phyloP scores from a whole-genome alignment of 2,113 vertebrate genomes.

The Microtus montanus region DNA sequence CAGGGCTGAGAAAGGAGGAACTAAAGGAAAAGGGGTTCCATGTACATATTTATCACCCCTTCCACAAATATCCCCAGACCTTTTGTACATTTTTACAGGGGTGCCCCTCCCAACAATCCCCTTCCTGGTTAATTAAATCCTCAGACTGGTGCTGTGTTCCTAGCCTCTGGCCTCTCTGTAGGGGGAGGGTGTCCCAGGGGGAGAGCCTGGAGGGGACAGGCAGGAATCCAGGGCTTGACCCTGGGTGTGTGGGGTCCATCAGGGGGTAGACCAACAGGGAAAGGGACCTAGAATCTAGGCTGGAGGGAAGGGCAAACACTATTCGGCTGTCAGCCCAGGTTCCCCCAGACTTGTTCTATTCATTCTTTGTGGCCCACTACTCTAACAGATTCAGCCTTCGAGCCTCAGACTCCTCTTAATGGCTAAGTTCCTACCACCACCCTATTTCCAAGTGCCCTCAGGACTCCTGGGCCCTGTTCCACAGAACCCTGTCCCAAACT shows the following conservation, averaged over 20 bases:
- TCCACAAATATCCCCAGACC: conserved; percentile 68
- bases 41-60: conserved; percentile 82
- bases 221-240: conserved; percentile 54
- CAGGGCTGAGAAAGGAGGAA: conserved; percentile 68
- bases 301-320: conserved; percentile 42
- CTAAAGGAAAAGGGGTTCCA: conserved; percentile 74
- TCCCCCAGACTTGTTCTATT: conserved; percentile 33
- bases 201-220: conserved; percentile 49
- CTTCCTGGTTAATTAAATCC: conserved; percentile 80
- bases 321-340: conserved; percentile 50
- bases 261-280: conserved; percentile 55
- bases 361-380: conserved; percentile 49
- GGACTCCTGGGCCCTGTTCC: conserved; percentile 73
- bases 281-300: conserved; percentile 42
- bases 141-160: conserved; percentile 83
- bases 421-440: conserved; percentile 46
- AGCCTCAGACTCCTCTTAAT: conserved; percentile 70
- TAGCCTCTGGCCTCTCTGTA: conserved; percentile 80
- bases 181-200: conserved; percentile 56
- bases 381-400: conserved; percentile 62
- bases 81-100: conserved; percentile 83
- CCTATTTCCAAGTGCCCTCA: conserved; percentile 76
- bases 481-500: conserved; percentile 60
- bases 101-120: conserved; percentile 64
- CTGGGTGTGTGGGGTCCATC: conserved; percentile 43